Percentiles rank a stretch among this genome's conserved stretches.
Conservation (phyloP, 2,797 vertebrate species). For the Eidolon dupreanum region DNA sequence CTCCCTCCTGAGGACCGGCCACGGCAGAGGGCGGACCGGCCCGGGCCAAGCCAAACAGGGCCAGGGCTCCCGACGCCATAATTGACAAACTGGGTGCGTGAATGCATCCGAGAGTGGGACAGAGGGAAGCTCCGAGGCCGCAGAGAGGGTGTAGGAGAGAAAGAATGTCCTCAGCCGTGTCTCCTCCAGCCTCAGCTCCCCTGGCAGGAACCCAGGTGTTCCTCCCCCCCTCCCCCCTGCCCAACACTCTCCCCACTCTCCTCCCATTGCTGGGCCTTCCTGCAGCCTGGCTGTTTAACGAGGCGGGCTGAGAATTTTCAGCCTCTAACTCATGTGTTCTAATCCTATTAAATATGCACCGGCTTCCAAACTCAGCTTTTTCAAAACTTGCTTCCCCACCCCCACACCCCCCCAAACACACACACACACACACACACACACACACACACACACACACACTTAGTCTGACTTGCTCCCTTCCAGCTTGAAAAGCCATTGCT, state of each 20-base stretch:
- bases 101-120: neutral
- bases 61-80: neutral
- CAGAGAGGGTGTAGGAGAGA: neutral
- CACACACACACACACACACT: neutral
- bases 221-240: neutral
- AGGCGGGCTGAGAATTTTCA: conserved; percentile 74
- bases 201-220: neutral
- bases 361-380: conserved; percentile 75
- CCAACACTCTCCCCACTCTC: neutral
- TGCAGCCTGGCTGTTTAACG: conserved; percentile 67
- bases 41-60: conserved; percentile 47
- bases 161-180: neutral
- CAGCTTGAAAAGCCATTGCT: conserved; percentile 79
- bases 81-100: conserved; percentile 62
- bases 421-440: neutral
- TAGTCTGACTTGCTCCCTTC: conserved; percentile 64
- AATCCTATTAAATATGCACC: conserved; percentile 83
- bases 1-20: neutral
- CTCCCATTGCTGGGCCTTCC: neutral
- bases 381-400: conserved; percentile 14
- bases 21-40: neutral
- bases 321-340: conserved; percentile 76
- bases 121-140: neutral
- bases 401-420: neutral
- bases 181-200: neutral